These are phyloP conservation scores for Cheilosia grossa DNA, from an alignment of 2,888 invertebrate genomes.

Conservation along the genomic window DNA sequence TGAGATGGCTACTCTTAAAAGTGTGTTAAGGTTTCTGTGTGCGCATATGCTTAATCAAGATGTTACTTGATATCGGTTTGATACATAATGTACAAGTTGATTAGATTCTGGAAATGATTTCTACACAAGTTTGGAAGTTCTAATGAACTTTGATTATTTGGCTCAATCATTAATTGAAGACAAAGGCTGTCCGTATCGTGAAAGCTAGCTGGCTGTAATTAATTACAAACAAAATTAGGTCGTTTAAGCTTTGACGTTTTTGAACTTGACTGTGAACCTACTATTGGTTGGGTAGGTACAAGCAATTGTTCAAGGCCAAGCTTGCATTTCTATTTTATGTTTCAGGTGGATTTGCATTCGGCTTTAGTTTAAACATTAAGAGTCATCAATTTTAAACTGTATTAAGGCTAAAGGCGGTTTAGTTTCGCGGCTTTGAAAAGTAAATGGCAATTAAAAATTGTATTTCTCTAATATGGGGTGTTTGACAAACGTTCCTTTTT, in stretches of 20 bases:
- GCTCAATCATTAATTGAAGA: neutral
- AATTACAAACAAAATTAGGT: slow-evolving; percentile 5
- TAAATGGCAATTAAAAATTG: no score
- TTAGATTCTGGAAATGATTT: slow-evolving; percentile 45
- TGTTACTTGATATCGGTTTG: slow-evolving; percentile 56
- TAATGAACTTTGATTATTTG: slow-evolving; percentile 25
- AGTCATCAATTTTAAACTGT: no score
- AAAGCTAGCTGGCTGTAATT: neutral
- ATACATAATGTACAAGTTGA: slow-evolving; percentile 30
- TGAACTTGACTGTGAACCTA: slow-evolving; percentile 1
- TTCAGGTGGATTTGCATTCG: no score
- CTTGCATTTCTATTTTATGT: no score
- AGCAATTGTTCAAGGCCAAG: no score
- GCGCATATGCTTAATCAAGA: slow-evolving; percentile 34
- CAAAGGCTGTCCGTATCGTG: neutral
- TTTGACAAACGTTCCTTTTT: no score
- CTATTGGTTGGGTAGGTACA: neutral
- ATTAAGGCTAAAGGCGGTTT: no score
- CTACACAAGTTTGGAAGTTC: neutral
- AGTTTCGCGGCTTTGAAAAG: no score
- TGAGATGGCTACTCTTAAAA: slow-evolving; percentile 46
- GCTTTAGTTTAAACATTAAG: no score
- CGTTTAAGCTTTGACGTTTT: neutral
- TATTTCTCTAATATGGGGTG: no score
- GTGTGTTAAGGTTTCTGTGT: slow-evolving; percentile 71